These are phyloP conservation scores for Oncorhynchus nerka DNA, from an alignment of 2,113 vertebrate species.

Conservation along the genomic window DNA sequence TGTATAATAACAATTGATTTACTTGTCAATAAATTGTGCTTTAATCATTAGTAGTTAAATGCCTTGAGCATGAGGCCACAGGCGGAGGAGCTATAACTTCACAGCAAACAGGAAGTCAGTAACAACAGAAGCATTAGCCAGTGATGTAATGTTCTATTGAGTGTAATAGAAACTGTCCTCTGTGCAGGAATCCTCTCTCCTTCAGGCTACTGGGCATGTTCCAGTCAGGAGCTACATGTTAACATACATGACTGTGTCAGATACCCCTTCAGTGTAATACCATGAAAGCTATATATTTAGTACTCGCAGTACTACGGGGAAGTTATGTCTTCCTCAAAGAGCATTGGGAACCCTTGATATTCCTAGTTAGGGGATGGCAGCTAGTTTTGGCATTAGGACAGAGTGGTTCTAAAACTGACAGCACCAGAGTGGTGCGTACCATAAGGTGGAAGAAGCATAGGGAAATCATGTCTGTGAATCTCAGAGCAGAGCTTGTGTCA, in stretches of 20 bases:
- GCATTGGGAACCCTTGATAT: background rate
- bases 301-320: background rate
- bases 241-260: slow-evolving; percentile 50
- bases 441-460: background rate
- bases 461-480: background rate
- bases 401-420: too few species aligned
- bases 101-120: slow-evolving; percentile 40
- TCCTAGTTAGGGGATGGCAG: too few species aligned
- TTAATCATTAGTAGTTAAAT: background rate
- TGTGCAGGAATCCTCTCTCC: slow-evolving; percentile 52
- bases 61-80: slow-evolving; percentile 18
- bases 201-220: slow-evolving; percentile 32
- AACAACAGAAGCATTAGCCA: slow-evolving; percentile 41
- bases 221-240: slow-evolving; percentile 52
- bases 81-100: slow-evolving; percentile 21
- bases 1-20: too few species aligned
- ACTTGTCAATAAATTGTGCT: too few species aligned
- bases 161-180: slow-evolving; percentile 29
- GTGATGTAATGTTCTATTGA: slow-evolving; percentile 44
- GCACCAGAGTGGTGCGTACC: too few species aligned
- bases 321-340: background rate
- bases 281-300: slow-evolving; percentile 40
- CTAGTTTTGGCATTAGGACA: too few species aligned
- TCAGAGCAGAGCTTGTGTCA: slow-evolving; percentile 12
- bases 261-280: slow-evolving; percentile 31